Percentiles rank a stretch among this genome's conserved stretches.
Conservation (phyloP, 2,888 invertebrate species). For the Drosophila planitibia region DNA sequence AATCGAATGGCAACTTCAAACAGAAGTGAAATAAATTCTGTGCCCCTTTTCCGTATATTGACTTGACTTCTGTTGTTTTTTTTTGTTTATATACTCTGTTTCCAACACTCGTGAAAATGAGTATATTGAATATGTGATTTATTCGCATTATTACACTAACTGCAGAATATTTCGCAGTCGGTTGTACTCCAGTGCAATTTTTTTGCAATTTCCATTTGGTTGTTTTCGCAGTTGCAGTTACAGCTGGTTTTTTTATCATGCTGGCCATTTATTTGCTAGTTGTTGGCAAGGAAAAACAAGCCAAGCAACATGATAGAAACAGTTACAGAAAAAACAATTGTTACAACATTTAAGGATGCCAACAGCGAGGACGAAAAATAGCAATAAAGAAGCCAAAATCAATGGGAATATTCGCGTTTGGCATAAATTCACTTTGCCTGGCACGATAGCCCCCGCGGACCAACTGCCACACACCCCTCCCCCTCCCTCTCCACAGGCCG, state of each 20-base stretch:
- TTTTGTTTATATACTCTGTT: neutral
- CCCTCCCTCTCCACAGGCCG: constrained; percentile 3
- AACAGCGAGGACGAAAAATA: constrained; percentile 36
- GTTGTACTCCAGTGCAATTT: neutral
- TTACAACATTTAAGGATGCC: constrained; percentile 63
- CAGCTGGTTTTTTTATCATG: constrained; percentile 45
- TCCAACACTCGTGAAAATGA: neutral
- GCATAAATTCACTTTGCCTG: constrained; percentile 72
- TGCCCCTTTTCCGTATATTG: constrained; percentile 5
- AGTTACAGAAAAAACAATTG: constrained; percentile 35
- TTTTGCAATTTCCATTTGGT: neutral
- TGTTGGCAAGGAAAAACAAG: constrained; percentile 34
- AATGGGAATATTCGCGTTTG: constrained; percentile 78
- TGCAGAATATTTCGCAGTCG: constrained; percentile 8
- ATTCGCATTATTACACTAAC: neutral
- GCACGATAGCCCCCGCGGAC: constrained; percentile 25
- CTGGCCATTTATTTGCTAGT: constrained; percentile 68
- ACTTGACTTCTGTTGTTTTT: constrained; percentile 3
- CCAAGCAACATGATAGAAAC: constrained; percentile 17
- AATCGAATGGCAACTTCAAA: constrained; percentile 27
- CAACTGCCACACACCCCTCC: neutral
- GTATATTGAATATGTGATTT: constrained; percentile 3
- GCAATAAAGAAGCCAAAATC: constrained; percentile 76
- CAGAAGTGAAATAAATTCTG: constrained; percentile 23
- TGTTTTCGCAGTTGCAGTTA: constrained; percentile 23